Base-by-base conservation (phyloP, 2,113 vertebrate genomes). In the Xiphophorus hellerii region DNA sequence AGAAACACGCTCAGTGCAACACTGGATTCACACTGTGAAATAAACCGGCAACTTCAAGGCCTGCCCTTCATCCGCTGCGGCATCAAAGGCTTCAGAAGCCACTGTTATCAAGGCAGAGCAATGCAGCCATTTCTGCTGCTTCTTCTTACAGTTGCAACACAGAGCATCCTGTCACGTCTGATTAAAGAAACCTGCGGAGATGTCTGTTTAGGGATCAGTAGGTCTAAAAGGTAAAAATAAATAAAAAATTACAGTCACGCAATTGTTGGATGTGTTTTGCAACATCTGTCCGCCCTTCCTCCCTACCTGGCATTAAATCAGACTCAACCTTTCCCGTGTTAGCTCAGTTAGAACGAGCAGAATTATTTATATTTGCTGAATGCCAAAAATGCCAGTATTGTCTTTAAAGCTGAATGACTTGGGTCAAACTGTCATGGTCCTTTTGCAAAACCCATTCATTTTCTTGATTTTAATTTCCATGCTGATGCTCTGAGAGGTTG, bases 11-110 rank as follows among this genome's bases (percentile, higher is more conserved):
- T 58, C 51, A 25, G 17, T n/a, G 70, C 51, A 84, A 54, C 27
- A 70, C 78, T 69, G 27, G 62, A 70, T 25, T 65, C 44, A 66
- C 65, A 42, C 37, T 29, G 9, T 31, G 60, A 74, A 60, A 51
- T 51, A 58, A 44, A 62, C 51, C 65, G 58, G 48, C 37, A 71
- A 31, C 62, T 71, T 80, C 65, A 76, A 14, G 25, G 74, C 37
- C 58, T 68, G 68, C 37, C 44, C 29, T 42, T 60, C 58, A 44
- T 58, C 69, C 66, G 10, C 17, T 58, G 51, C 51, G 2, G 51
- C 28, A 20, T 73, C n/a, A 75, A 39, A 75, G 37, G 22, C 48
- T 44, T 61, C n/a, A 62, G 39, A 76, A 29, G 15, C 35, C 62
- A 60, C 63, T 37, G 58, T 60, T n/a, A 35, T 62, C 67, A 30